Evolutionary conservation across 1,140 invertebrate species (phyloP).

Genomic region (Tetramorium alpestre): DNA sequence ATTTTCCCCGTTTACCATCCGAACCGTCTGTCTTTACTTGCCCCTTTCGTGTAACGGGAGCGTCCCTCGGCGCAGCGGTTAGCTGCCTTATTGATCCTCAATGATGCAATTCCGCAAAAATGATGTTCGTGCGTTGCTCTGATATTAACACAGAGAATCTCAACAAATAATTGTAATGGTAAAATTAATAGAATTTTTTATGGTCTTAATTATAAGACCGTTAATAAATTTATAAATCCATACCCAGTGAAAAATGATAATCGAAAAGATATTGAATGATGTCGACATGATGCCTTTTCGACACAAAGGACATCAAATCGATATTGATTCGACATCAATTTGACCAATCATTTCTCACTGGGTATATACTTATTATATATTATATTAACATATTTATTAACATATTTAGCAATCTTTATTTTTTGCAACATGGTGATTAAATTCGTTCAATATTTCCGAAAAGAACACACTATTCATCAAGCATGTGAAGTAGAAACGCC

Average conservation of each 20-base stretch:
- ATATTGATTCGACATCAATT: too few relatives aligned
- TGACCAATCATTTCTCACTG: too few relatives aligned
- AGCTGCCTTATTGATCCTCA: conserved; percentile 5
- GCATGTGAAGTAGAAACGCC: background rate
- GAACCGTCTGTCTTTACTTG: conserved; percentile 51
- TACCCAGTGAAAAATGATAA: too few relatives aligned
- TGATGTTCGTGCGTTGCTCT: background rate
- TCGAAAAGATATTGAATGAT: too few relatives aligned
- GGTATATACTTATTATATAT: too few relatives aligned
- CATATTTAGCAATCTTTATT: background rate
- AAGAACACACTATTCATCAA: background rate
- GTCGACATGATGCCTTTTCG: too few relatives aligned
- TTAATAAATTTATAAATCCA: background rate
- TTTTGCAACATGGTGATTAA: background rate
- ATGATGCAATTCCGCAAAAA: conserved; percentile 29
- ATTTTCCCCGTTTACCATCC: conserved; percentile 46
- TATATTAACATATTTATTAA: too few relatives aligned
- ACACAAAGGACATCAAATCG: too few relatives aligned
- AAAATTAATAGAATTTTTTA: background rate
- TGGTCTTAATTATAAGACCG: background rate
- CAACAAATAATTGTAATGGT: background rate
- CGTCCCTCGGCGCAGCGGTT: background rate
- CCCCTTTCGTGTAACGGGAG: background rate
- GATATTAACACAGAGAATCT: background rate
- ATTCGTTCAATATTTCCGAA: background rate